These are phyloP conservation scores for Diplogasteroides magnus DNA, from an alignment of 1,140 invertebrate species.

Conservation along the genomic window DNA sequence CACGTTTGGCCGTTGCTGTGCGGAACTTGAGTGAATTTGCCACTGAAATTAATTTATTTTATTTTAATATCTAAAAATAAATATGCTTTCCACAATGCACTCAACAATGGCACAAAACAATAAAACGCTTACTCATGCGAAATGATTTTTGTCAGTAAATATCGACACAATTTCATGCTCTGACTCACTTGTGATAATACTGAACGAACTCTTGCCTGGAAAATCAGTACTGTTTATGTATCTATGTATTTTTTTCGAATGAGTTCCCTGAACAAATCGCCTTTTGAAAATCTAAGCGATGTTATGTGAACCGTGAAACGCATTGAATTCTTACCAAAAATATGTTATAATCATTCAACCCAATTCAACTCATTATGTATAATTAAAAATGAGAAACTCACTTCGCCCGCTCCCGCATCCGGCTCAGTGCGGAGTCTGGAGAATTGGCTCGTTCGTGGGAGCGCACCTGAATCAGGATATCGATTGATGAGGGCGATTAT, in stretches of 20 bases:
- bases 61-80: neutral
- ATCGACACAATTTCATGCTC: neutral
- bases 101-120: neutral
- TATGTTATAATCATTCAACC: too few species aligned
- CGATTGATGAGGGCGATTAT: too few species aligned
- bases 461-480: too few species aligned
- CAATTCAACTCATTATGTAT: too few species aligned
- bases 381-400: neutral
- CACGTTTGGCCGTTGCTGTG: neutral
- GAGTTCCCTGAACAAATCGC: too few species aligned
- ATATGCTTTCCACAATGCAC: neutral
- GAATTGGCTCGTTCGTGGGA: constrained; percentile 26
- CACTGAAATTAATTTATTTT: neutral
- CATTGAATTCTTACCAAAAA: too few species aligned
- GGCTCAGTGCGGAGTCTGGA: constrained; percentile 21
- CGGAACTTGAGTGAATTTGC: neutral
- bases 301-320: too few species aligned
- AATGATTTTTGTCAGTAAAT: too few species aligned
- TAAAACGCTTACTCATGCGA: neutral
- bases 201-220: neutral
- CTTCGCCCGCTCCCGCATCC: neutral
- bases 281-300: too few species aligned
- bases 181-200: neutral
- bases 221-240: too few species aligned
- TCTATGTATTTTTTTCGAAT: too few species aligned